These are phyloP conservation scores for Diarsia brunnea DNA, from an alignment of 2,888 invertebrate genomes.

Conservation along the genomic window DNA sequence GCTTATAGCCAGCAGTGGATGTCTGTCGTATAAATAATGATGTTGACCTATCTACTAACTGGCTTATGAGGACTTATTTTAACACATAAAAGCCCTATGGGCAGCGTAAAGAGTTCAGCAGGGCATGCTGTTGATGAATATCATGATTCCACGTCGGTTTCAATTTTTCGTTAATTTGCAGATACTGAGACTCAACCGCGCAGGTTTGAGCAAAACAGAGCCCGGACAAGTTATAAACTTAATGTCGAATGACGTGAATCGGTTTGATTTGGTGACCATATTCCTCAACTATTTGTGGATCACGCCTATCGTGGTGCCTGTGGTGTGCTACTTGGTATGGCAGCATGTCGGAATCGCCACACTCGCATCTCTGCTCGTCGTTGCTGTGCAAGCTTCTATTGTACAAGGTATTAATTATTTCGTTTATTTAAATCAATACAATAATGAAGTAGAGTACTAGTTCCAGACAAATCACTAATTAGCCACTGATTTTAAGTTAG, in stretches of 20 bases:
- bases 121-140: background rate
- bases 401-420: conserved; percentile 83
- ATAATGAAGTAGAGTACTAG: background rate
- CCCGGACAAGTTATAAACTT: conserved; percentile 95
- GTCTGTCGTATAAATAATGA: background rate
- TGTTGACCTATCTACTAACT: background rate
- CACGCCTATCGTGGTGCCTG: conserved; percentile 93
- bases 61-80: background rate
- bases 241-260: conserved; percentile 95
- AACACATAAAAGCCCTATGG: background rate
- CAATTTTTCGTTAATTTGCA: conserved; percentile 64
- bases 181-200: conserved; percentile 88
- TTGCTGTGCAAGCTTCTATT: conserved; percentile 91
- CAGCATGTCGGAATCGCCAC: conserved; percentile 84
- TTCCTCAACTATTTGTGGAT: conserved; percentile 95
- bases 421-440: background rate
- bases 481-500: background rate
- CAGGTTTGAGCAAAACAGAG: conserved; percentile 91
- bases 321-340: conserved; percentile 87
- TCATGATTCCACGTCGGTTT: background rate
- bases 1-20: background rate
- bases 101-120: background rate
- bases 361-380: conserved; percentile 82
- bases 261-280: conserved; percentile 94
- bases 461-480: background rate